These are phyloP conservation scores for Amphipyra tragopoginis DNA, from an alignment of 2,888 invertebrate genomes.

Conservation along the genomic window DNA sequence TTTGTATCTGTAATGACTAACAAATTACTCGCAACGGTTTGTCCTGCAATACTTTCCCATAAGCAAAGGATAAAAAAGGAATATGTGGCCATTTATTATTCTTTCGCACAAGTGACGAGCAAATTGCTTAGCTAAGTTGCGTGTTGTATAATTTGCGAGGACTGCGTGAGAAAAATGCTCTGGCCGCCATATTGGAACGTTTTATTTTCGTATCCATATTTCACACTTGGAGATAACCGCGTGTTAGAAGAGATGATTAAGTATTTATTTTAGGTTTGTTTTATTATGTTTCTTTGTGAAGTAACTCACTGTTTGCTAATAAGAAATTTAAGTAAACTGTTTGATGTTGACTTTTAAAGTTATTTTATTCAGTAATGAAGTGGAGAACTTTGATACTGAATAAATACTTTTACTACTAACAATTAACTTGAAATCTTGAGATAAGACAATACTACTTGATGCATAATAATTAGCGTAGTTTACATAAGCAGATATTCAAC, in stretches of 20 bases:
- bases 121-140: conserved; percentile 76
- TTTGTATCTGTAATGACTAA: conserved; percentile 30
- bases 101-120: conserved; percentile 65
- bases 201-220: conserved; percentile 76
- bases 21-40: conserved; percentile 37
- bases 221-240: conserved; percentile 65
- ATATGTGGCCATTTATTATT: conserved; percentile 66
- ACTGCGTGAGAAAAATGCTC: conserved; percentile 80
- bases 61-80: conserved; percentile 28
- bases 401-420: conserved; percentile 14
- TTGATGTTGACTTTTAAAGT: conserved; percentile 7
- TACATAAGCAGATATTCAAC: conserved; percentile 40
- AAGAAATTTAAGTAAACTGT: neutral
- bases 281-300: conserved; percentile 17
- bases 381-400: conserved; percentile 5
- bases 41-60: conserved; percentile 28
- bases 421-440: conserved; percentile 4
- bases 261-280: conserved; percentile 36
- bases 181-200: conserved; percentile 69
- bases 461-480: conserved; percentile 23
- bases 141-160: conserved; percentile 66
- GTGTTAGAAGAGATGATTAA: conserved; percentile 45
- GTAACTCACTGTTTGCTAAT: conserved; percentile 7
- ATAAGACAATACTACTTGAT: conserved; percentile 8
- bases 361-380: neutral